Percentiles rank a stretch among this genome's conserved stretches.
These are phyloP conservation scores for Phaenicophaeus curvirostris DNA, from an alignment of 2,797 vertebrate genomes.

Conservation along the genomic window DNA sequence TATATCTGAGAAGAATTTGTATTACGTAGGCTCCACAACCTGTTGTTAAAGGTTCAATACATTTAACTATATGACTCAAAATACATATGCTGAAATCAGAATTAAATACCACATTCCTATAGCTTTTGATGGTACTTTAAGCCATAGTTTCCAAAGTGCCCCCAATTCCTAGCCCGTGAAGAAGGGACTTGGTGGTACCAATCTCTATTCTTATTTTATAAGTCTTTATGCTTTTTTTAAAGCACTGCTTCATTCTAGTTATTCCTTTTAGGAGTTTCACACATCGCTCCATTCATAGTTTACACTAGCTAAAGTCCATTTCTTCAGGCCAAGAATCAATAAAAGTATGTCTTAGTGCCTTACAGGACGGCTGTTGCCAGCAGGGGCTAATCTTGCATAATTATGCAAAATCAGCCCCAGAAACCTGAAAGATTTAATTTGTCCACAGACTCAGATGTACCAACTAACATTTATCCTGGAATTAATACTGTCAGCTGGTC, in stretches of 20 bases:
- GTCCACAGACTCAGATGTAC: background rate
- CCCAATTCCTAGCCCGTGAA: background rate
- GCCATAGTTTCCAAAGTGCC: background rate
- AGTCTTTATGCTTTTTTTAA: conserved; percentile 16
- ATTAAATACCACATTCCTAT: conserved; percentile 23
- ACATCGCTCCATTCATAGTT: no score
- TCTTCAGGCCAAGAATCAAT: background rate
- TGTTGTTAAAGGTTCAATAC: conserved; percentile 63
- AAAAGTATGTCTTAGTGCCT: background rate
- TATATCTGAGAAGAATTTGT: conserved; percentile 59
- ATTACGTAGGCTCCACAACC: background rate
- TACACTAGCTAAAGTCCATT: background rate
- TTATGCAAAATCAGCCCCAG: background rate
- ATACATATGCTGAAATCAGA: background rate
- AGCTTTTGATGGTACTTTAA: background rate
- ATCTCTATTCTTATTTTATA: background rate
- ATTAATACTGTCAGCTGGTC: background rate
- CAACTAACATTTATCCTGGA: background rate
- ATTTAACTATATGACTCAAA: conserved; percentile 44
- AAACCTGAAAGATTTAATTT: background rate
- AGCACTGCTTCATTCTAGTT: conserved; percentile 39
- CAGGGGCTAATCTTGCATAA: background rate
- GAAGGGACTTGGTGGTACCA: background rate
- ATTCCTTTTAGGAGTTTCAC: background rate
- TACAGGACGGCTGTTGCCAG: background rate